Evolutionary conservation across 1,140 invertebrate species (phyloP).

Genomic region (Diorhabda sublineata): DNA sequence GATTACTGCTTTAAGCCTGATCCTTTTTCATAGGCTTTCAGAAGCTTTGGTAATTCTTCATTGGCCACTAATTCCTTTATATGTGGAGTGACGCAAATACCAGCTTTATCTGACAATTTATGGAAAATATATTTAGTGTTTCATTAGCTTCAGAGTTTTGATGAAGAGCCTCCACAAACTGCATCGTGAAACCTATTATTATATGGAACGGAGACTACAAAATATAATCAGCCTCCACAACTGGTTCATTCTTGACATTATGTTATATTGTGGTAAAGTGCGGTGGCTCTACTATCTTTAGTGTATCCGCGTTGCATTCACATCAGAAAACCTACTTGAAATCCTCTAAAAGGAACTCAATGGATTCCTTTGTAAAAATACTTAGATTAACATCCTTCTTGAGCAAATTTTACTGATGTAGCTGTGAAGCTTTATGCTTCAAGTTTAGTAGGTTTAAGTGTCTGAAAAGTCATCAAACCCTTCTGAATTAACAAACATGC

Average conservation of each 20-base stretch:
- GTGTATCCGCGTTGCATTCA: background rate
- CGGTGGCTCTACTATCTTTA: background rate
- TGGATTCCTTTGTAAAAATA: no score
- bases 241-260: background rate
- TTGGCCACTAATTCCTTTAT: background rate
- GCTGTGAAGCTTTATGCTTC: no score
- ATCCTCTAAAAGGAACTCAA: background rate
- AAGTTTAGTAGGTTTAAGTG: no score
- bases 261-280: background rate
- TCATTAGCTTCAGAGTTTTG: background rate
- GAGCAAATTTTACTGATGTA: no score
- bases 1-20: background rate
- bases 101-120: background rate
- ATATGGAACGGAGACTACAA: background rate
- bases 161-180: background rate
- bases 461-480: no score
- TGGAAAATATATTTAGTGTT: background rate
- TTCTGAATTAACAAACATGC: no score
- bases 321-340: background rate
- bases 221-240: background rate
- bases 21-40: background rate
- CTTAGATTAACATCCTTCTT: no score
- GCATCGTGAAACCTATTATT: background rate
- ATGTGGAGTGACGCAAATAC: background rate
- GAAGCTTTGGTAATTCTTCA: background rate